A percentile compares a stretch with the other conserved stretches of the same genome.
These are phyloP conservation scores for Hylaea fasciaria DNA, from an alignment of 2,888 invertebrate species.

Conservation along the genomic window DNA sequence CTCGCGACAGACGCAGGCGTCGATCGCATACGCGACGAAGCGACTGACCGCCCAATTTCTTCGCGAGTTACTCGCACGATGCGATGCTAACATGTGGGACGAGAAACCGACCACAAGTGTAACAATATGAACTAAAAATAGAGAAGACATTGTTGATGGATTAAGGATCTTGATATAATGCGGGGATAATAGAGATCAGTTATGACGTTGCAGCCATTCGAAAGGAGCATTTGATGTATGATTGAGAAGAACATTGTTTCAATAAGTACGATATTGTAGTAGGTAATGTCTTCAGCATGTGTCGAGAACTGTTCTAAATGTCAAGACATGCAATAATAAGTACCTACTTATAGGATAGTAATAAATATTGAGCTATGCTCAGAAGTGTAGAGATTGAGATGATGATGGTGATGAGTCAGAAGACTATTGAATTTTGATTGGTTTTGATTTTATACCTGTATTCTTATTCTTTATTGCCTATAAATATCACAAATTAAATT, in stretches of 20 bases:
- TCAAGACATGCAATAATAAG: too few relatives aligned
- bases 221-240: slow-evolving; percentile 21
- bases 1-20: slow-evolving; percentile 58
- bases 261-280: background rate
- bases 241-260: background rate
- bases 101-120: slow-evolving; percentile 44
- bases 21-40: slow-evolving; percentile 65
- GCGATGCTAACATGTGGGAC: slow-evolving; percentile 54
- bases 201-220: slow-evolving; percentile 17
- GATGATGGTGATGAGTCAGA: too few relatives aligned
- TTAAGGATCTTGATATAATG: slow-evolving; percentile 32
- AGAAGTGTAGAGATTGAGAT: too few relatives aligned
- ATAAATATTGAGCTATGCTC: too few relatives aligned
- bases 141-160: slow-evolving; percentile 43
- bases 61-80: slow-evolving; percentile 52
- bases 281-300: too few relatives aligned
- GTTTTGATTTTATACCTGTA: too few relatives aligned
- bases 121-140: slow-evolving; percentile 52
- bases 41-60: slow-evolving; percentile 74
- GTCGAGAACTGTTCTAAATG: too few relatives aligned
- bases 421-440: too few relatives aligned
- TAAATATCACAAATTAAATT: too few relatives aligned
- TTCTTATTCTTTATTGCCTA: too few relatives aligned
- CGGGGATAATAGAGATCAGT: slow-evolving; percentile 10
- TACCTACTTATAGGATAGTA: too few relatives aligned